phyloP scores from a whole-genome alignment of 2,797 vertebrate species.

The Lagocephalus sceleratus region DNA sequence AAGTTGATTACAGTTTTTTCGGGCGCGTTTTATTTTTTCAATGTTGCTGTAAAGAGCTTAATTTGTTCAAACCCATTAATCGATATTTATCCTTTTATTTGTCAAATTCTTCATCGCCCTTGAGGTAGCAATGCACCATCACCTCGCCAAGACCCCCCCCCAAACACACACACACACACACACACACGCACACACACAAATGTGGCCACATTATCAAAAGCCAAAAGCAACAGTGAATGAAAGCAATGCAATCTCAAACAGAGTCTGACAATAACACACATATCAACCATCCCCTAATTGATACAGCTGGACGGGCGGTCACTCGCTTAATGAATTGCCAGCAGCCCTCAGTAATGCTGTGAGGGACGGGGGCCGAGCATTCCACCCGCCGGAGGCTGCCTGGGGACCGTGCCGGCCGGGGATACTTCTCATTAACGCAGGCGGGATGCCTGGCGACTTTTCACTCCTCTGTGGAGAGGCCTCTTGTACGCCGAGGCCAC shows the following conservation, averaged over 20 bases:
- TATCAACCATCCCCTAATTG: slow-evolving; percentile 80
- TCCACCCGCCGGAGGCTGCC: slow-evolving; percentile 64
- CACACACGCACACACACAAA: slow-evolving; percentile 15
- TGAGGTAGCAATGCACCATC: slow-evolving; percentile 6
- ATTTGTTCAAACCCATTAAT: slow-evolving; percentile 3
- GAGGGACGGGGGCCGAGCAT: slow-evolving; percentile 69
- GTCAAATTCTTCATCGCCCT: slow-evolving; percentile 12
- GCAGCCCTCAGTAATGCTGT: slow-evolving; percentile 66
- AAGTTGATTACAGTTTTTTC: too few relatives aligned
- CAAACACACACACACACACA: slow-evolving; percentile 16
- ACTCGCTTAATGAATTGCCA: slow-evolving; percentile 69
- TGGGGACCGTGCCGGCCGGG: slow-evolving; percentile 46
- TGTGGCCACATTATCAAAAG: slow-evolving; percentile 31
- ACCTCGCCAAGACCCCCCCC: slow-evolving; percentile 17
- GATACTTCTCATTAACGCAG: slow-evolving; percentile 73
- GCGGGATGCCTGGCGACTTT: slow-evolving; percentile 70
- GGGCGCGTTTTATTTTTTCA: neutral
- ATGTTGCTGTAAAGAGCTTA: neutral
- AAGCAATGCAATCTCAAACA: slow-evolving; percentile 60
- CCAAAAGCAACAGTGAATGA: slow-evolving; percentile 45
- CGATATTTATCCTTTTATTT: slow-evolving; percentile 16
- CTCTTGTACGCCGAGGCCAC: slow-evolving; percentile 52
- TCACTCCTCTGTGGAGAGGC: slow-evolving; percentile 64
- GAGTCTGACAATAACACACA: slow-evolving; percentile 67
- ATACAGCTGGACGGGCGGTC: slow-evolving; percentile 65